Percentiles rank a stretch among this genome's conserved stretches.
Conservation (phyloP, 1,140 invertebrate species). For the Hylaeus anthracinus region DNA sequence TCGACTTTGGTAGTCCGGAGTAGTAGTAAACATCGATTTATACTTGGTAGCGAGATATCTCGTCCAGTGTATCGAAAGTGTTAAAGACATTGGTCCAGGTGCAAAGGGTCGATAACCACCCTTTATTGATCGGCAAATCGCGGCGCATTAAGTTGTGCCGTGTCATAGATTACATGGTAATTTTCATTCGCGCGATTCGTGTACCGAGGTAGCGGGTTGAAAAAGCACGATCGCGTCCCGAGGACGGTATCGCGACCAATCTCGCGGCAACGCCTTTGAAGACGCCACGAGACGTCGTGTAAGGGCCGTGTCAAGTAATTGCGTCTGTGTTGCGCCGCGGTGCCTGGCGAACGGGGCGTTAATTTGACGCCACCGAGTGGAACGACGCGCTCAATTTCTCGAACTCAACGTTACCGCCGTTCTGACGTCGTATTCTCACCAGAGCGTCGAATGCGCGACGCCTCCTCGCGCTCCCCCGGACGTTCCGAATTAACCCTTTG, state of each 20-base stretch:
- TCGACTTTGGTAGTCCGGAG: no score
- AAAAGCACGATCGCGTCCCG: slow-evolving; percentile 22
- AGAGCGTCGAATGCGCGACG: not conserved
- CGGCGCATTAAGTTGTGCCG: slow-evolving; percentile 7
- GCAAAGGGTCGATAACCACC: no score
- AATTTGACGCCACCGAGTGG: slow-evolving; percentile 74
- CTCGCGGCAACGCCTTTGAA: slow-evolving; percentile 66
- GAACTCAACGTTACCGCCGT: slow-evolving; percentile 66
- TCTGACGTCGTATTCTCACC: slow-evolving; percentile 48
- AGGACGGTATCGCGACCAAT: slow-evolving; percentile 36
- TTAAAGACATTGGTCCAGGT: no score
- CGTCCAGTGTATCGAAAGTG: no score
- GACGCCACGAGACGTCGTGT: slow-evolving; percentile 56
- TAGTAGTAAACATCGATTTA: no score
- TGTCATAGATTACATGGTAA: slow-evolving; percentile 42
- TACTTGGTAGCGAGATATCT: no score
- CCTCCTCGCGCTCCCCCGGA: not conserved
- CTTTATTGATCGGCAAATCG: no score
- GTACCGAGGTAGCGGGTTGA: not conserved
- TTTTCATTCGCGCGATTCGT: slow-evolving; percentile 26
- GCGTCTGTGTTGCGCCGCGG: slow-evolving; percentile 68
- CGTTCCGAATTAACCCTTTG: slow-evolving; percentile 46
- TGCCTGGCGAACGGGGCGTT: slow-evolving; percentile 62
- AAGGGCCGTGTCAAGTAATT: slow-evolving; percentile 75
- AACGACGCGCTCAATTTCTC: slow-evolving; percentile 75